phyloP scores from a whole-genome alignment of 2,113 vertebrate genomes.

The Eudyptes chrysolophus region DNA sequence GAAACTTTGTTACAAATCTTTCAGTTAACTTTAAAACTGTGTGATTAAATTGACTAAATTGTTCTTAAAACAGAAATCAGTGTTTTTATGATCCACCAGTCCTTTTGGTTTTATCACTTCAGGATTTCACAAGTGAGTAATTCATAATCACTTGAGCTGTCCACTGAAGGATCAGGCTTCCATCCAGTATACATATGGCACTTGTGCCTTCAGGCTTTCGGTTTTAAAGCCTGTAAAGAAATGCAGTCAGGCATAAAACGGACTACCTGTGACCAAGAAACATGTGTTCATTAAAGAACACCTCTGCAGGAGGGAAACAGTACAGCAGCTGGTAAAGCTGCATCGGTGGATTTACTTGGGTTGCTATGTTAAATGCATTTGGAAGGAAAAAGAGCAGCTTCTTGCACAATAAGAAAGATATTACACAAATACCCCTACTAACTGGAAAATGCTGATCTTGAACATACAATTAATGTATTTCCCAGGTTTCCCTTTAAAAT shows the following conservation, averaged over 20 bases:
- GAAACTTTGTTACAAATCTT: background rate
- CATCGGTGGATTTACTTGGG: background rate
- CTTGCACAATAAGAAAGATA: background rate
- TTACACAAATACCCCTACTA: background rate
- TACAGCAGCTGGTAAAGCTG: background rate
- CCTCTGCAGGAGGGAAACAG: slow-evolving; percentile 21
- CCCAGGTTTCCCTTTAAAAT: slow-evolving; percentile 29
- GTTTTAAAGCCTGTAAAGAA: slow-evolving; percentile 29
- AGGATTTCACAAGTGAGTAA: slow-evolving; percentile 23
- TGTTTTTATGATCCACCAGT: background rate
- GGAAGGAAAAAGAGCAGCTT: slow-evolving; percentile 8
- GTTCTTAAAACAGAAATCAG: background rate
- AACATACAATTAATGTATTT: background rate
- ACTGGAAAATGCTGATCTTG: background rate
- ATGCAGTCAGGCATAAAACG: background rate
- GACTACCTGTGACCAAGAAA: slow-evolving; percentile 35
- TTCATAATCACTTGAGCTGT: background rate
- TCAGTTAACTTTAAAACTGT: background rate
- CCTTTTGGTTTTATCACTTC: background rate
- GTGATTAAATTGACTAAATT: background rate
- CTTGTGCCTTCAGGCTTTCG: slow-evolving; percentile 16
- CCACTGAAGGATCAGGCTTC: slow-evolving; percentile 20
- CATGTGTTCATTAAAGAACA: background rate
- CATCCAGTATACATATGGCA: background rate
- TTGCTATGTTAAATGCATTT: background rate